phyloP scores from a whole-genome alignment of 2,797 vertebrate genomes.

The Halcyon badia region DNA sequence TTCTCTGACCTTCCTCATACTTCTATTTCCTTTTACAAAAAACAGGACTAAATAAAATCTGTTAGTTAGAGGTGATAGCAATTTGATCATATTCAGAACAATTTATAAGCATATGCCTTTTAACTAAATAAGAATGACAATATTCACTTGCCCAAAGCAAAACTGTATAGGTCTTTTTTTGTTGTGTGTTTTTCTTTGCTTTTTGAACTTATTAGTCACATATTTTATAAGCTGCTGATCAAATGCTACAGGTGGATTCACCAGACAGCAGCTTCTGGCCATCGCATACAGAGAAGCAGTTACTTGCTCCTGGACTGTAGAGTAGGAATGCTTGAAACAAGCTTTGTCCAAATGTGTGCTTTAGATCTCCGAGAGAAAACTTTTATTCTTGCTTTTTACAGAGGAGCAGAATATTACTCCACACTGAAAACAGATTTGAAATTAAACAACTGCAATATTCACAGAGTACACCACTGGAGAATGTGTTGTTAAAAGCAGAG shows the following conservation, averaged over 20 bases:
- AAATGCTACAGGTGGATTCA: not conserved
- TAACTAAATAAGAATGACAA: not conserved
- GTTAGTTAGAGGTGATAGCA: not conserved
- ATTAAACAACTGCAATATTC: not conserved
- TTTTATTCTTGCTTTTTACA: not conserved
- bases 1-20: not conserved
- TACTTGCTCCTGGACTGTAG: not conserved
- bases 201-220: not conserved
- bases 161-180: not conserved
- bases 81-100: not conserved
- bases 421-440: not conserved
- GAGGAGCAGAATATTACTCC: not conserved
- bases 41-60: not conserved
- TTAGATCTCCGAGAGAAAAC: not conserved
- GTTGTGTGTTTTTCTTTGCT: not conserved
- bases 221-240: not conserved
- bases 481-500: not conserved
- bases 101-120: not conserved
- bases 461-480: not conserved
- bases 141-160: not conserved
- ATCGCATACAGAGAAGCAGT: not conserved
- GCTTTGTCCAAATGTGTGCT: not conserved
- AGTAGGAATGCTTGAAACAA: not conserved
- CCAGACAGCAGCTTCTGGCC: not conserved
- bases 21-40: not conserved